These are phyloP conservation scores for Heliangelus exortis DNA, from an alignment of 2,797 vertebrate genomes.

Conservation along the genomic window DNA sequence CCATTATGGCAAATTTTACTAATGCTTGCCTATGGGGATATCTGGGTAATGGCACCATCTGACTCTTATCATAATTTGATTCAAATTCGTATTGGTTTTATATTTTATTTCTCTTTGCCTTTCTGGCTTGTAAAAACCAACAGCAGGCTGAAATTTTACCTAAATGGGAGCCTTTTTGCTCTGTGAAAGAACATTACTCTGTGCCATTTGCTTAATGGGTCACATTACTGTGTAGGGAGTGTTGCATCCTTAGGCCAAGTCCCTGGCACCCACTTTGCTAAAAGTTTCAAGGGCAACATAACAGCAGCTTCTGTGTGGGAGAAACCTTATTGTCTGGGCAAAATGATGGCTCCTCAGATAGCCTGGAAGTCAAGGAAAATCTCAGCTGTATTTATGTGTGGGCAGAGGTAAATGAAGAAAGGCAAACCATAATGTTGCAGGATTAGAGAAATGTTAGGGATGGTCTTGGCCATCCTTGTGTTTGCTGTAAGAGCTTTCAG, in stretches of 20 bases:
- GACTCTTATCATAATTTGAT: slow-evolving; percentile 81
- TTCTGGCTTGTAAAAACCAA: slow-evolving; percentile 77
- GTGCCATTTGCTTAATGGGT: slow-evolving; percentile 81
- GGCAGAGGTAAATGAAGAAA: neutral
- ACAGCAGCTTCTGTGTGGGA: slow-evolving; percentile 1
- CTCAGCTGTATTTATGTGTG: neutral
- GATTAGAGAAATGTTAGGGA: neutral
- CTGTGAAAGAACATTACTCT: slow-evolving; percentile 72
- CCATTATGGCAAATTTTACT: slow-evolving; percentile 72
- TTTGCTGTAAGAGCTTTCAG: neutral
- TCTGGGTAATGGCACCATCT: slow-evolving; percentile 76
- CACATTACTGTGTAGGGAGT: slow-evolving; percentile 70
- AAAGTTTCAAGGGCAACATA: slow-evolving; percentile 73
- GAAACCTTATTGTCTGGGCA: slow-evolving; percentile 19
- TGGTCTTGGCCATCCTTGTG: neutral
- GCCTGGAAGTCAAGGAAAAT: neutral
- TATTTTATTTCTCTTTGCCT: slow-evolving; percentile 77
- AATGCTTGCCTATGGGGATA: slow-evolving; percentile 75
- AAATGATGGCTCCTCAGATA: neutral
- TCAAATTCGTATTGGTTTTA: slow-evolving; percentile 79
- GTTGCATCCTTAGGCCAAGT: slow-evolving; percentile 69
- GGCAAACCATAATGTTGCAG: neutral
- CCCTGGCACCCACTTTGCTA: slow-evolving; percentile 34
- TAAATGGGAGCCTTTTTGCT: slow-evolving; percentile 79
- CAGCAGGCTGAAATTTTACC: slow-evolving; percentile 80